Conservation (phyloP, 2,888 invertebrate genomes). For the Vannuccia rotundouncinata region DNA sequence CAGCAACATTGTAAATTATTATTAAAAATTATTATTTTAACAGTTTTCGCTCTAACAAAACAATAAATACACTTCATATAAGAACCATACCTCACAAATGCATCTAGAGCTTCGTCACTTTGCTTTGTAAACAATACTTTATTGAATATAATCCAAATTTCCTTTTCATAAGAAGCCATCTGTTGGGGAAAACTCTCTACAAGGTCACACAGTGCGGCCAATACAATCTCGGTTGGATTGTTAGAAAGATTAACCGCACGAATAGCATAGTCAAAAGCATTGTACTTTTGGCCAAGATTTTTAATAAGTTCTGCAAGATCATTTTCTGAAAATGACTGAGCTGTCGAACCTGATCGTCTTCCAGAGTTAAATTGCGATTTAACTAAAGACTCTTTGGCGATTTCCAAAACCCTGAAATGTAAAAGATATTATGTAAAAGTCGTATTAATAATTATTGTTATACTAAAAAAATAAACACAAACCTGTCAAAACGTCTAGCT, state of each 20-base stretch:
- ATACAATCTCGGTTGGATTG: neutral
- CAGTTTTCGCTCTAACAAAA: too few species aligned
- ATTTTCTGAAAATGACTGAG: neutral
- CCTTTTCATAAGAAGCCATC: neutral
- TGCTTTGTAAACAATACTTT: neutral
- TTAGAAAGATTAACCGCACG: neutral
- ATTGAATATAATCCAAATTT: conserved; percentile 10
- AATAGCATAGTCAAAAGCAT: neutral
- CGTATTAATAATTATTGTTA: neutral
- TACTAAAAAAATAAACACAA: neutral
- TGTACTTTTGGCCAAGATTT: neutral
- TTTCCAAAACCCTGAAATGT: neutral
- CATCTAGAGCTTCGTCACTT: neutral
- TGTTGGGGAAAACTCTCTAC: neutral
- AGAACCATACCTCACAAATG: neutral
- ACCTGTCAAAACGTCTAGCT: neutral
- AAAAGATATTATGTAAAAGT: neutral
- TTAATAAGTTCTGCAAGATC: neutral
- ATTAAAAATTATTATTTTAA: too few species aligned
- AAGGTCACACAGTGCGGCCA: neutral
- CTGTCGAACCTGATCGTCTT: neutral
- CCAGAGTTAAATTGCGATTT: neutral
- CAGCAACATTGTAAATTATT: too few species aligned
- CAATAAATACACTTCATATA: too few species aligned
- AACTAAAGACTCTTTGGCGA: neutral